phyloP scores from a whole-genome alignment of 2,888 invertebrate species.

The Chrysina gloriosa region DNA sequence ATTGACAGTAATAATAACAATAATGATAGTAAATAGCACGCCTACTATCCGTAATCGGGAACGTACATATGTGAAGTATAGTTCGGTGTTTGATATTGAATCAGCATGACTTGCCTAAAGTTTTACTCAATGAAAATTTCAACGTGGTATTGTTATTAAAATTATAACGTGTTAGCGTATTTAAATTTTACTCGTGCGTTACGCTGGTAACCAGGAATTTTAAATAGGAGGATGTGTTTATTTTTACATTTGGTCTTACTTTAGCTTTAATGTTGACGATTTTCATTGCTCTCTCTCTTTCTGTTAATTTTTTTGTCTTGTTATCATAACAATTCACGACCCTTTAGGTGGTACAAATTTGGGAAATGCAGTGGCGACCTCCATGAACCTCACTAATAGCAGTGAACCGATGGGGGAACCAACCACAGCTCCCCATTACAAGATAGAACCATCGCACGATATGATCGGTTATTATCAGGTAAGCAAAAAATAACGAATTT shows the following conservation, averaged over 20 bases:
- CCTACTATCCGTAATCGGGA: neutral
- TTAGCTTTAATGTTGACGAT: no score
- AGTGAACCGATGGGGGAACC: slow-evolving; percentile 75
- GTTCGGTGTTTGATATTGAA: neutral
- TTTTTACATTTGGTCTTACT: no score
- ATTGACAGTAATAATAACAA: neutral
- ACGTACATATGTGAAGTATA: neutral
- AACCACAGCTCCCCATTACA: slow-evolving; percentile 70
- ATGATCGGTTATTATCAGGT: slow-evolving; percentile 84
- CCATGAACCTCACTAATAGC: slow-evolving; percentile 82
- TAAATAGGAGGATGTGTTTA: neutral
- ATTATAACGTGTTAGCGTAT: neutral
- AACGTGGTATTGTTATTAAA: slow-evolving; percentile 9
- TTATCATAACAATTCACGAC: no score
- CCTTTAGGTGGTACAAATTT: slow-evolving; percentile 72
- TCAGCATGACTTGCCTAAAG: slow-evolving; percentile 17
- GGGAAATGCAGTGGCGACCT: slow-evolving; percentile 80
- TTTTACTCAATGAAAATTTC: slow-evolving; percentile 16
- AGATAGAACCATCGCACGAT: slow-evolving; percentile 78
- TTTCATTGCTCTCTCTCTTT: no score
- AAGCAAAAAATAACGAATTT: no score
- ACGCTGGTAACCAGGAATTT: neutral
- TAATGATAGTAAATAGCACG: neutral
- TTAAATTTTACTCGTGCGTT: neutral
- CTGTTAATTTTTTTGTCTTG: no score